phyloP scores from a whole-genome alignment of 2,113 vertebrate genomes.

The Ariopsis seemanni region DNA sequence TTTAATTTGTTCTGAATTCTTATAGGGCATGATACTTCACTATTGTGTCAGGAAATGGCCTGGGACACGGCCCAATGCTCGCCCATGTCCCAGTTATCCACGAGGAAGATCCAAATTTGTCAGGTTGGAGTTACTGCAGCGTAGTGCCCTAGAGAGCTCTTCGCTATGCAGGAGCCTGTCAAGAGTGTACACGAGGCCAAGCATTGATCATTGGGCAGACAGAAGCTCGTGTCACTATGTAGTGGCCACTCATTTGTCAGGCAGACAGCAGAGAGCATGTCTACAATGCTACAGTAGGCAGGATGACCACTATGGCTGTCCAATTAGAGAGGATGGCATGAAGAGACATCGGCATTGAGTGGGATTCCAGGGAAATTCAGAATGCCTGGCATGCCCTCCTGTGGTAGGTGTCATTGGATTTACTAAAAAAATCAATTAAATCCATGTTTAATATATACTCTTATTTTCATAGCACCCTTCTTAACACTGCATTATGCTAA shows the following conservation, averaged over 20 bases:
- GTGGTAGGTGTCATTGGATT: not conserved
- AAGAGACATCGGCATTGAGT: not conserved
- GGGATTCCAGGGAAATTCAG: not conserved
- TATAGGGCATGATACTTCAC: not conserved
- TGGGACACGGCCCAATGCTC: not conserved
- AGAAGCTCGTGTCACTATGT: constrained; percentile 33
- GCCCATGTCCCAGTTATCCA: constrained; percentile 2
- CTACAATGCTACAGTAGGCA: not conserved
- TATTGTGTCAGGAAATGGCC: not conserved
- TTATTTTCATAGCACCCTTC: not conserved
- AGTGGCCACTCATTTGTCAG: constrained; percentile 43
- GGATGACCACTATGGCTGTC: not conserved
- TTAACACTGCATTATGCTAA: not conserved
- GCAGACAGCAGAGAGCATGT: not conserved
- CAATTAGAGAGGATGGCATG: constrained; percentile 10
- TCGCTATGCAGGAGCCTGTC: constrained; percentile 14
- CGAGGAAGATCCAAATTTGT: not conserved
- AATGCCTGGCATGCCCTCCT: not conserved
- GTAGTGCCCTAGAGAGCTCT: constrained; percentile 11
- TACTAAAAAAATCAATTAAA: not conserved
- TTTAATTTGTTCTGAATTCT: not conserved
- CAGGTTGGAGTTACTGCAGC: not conserved
- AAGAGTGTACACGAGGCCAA: constrained; percentile 24
- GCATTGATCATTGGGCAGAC: constrained; percentile 29
- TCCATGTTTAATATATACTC: not conserved